Percentiles rank a stretch among this genome's conserved stretches.
phyloP scores from a whole-genome alignment of 2,113 vertebrate genomes.

The Monarcha castaneiventris region DNA sequence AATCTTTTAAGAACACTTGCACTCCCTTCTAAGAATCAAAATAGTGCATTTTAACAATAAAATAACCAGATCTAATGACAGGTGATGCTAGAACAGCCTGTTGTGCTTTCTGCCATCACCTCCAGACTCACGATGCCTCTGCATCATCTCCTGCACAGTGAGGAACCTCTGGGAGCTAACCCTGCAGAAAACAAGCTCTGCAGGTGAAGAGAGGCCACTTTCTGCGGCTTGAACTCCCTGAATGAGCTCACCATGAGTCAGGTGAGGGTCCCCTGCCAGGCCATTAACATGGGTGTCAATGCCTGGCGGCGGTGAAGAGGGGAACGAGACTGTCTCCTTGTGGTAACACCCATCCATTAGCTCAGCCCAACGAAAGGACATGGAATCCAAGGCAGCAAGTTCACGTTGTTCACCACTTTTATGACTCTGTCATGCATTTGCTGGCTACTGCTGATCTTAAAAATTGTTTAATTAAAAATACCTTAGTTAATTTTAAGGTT shows the following conservation, averaged over 20 bases:
- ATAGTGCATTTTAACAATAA: background rate
- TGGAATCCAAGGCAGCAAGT: background rate
- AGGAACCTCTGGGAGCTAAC: background rate
- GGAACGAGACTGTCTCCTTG: background rate
- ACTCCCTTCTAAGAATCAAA: background rate
- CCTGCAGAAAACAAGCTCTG: background rate
- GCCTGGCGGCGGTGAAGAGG: background rate
- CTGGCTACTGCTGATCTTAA: background rate
- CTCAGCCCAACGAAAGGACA: background rate
- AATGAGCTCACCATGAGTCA: background rate
- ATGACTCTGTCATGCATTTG: background rate
- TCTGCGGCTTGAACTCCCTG: background rate
- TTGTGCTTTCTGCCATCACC: background rate
- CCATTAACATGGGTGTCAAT: background rate
- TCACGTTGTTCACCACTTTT: background rate
- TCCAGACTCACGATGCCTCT: rapidly evolving
- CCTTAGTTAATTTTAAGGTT: background rate
- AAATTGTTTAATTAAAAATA: background rate
- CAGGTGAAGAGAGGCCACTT: background rate
- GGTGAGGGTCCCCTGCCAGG: background rate
- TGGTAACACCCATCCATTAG: background rate
- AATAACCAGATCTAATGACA: background rate
- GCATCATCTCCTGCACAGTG: rapidly evolving
- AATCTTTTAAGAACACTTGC: background rate
- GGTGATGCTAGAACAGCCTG: background rate